Evolutionary conservation across 2,113 vertebrate species (phyloP).

Genomic region (Callithrix jacchus): DNA sequence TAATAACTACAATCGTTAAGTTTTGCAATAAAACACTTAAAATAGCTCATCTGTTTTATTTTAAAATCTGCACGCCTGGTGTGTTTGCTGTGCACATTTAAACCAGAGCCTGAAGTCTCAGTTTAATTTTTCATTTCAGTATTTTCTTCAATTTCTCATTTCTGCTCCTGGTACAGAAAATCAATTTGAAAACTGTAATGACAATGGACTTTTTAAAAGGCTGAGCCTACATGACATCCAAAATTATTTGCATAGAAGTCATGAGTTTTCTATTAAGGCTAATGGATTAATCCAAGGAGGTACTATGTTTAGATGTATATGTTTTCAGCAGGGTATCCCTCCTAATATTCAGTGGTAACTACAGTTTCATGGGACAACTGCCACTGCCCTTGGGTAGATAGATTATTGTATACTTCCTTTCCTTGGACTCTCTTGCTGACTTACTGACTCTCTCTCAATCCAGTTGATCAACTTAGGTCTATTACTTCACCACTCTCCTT

Average conservation of each 20-base stretch:
- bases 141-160: slow-evolving; percentile 25
- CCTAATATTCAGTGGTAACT: neutral
- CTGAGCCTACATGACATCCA: slow-evolving; percentile 17
- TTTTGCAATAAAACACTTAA: slow-evolving; percentile 70
- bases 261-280: slow-evolving; percentile 42
- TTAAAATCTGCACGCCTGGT: slow-evolving; percentile 39
- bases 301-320: neutral
- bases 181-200: slow-evolving; percentile 56
- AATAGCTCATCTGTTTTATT: slow-evolving; percentile 74
- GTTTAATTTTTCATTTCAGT: slow-evolving; percentile 45
- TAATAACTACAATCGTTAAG: slow-evolving; percentile 53
- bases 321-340: neutral
- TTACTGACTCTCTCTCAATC: neutral
- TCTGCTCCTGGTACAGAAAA: slow-evolving; percentile 56
- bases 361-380: neutral
- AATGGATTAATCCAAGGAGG: neutral
- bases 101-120: slow-evolving; percentile 30
- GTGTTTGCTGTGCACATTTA: slow-evolving; percentile 30
- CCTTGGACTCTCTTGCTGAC: neutral
- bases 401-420: neutral
- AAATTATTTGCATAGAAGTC: slow-evolving; percentile 45
- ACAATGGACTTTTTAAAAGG: slow-evolving; percentile 10
- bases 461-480: neutral
- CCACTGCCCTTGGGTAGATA: neutral
- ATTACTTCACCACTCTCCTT: neutral